Evolutionary conservation across 2,888 invertebrate species (phyloP).

Genomic region (Acrobeloides nanus): DNA sequence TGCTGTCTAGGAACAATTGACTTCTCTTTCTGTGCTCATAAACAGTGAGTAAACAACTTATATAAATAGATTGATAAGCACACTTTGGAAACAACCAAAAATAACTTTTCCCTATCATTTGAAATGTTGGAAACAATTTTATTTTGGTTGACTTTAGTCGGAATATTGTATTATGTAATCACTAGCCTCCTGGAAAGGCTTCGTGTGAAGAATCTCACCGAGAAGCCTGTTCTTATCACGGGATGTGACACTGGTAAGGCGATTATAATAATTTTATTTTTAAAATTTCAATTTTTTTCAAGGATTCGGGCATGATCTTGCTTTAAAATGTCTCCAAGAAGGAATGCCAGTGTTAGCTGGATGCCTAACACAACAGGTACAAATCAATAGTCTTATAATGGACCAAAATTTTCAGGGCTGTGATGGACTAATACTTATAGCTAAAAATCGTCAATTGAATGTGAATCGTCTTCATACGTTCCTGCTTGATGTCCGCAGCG

Average conservation of each 20-base stretch:
- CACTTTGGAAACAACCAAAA: too few species aligned
- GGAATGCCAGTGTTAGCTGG: conserved; percentile 45
- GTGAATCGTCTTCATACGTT: conserved; percentile 28
- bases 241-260: conserved; percentile 38
- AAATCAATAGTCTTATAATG: background rate
- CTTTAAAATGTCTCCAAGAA: conserved; percentile 28
- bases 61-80: too few species aligned
- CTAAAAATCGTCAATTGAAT: too few species aligned
- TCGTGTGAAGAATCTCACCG: conserved; percentile 18
- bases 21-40: too few species aligned
- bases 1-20: too few species aligned
- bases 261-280: background rate
- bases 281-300: background rate
- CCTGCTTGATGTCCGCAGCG: conserved; percentile 33
- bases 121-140: too few species aligned
- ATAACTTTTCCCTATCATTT: too few species aligned
- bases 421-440: too few species aligned
- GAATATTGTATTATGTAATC: too few species aligned
- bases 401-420: too few species aligned
- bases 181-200: conserved; percentile 20
- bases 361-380: conserved; percentile 33
- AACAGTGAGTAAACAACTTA: too few species aligned
- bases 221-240: conserved; percentile 33
- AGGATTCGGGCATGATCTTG: conserved; percentile 40
- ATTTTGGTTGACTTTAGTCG: too few species aligned